Evolutionary conservation across 2,888 invertebrate genomes (phyloP).

Genomic region (Tubulanus polymorphus): DNA sequence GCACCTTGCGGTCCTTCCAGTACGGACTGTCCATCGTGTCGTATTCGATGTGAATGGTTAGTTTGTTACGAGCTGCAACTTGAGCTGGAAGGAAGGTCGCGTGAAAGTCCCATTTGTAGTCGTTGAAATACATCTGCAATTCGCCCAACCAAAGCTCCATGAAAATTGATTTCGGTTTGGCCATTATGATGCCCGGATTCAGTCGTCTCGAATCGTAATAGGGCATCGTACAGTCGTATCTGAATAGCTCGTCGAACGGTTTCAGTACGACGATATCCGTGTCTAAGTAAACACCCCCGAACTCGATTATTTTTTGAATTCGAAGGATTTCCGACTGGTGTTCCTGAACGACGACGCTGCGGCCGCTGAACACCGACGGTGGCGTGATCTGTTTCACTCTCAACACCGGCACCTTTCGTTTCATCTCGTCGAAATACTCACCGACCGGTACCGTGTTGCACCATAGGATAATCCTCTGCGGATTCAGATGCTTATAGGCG

Average conservation of each 20-base stretch:
- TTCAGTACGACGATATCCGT: background rate
- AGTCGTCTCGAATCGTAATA: background rate
- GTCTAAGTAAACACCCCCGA: background rate
- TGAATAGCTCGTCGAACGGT: background rate
- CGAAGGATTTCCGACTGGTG: background rate
- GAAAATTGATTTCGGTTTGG: background rate
- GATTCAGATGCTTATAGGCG: background rate
- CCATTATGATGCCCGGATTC: background rate
- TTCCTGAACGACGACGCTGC: background rate
- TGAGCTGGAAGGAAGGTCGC: background rate
- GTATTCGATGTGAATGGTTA: background rate
- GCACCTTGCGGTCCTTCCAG: too few species aligned
- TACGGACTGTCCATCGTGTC: background rate
- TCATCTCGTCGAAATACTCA: background rate
- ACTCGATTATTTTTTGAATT: background rate
- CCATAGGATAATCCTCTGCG: background rate
- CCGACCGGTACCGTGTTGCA: background rate
- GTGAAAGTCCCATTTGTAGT: background rate
- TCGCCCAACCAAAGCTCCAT: background rate
- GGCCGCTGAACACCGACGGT: background rate
- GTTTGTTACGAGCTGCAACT: background rate
- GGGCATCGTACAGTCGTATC: background rate
- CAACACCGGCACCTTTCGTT: background rate
- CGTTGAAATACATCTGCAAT: background rate
- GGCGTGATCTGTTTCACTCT: background rate